Base-by-base conservation (phyloP, 1,140 invertebrate species). In the Planococcus citri region DNA sequence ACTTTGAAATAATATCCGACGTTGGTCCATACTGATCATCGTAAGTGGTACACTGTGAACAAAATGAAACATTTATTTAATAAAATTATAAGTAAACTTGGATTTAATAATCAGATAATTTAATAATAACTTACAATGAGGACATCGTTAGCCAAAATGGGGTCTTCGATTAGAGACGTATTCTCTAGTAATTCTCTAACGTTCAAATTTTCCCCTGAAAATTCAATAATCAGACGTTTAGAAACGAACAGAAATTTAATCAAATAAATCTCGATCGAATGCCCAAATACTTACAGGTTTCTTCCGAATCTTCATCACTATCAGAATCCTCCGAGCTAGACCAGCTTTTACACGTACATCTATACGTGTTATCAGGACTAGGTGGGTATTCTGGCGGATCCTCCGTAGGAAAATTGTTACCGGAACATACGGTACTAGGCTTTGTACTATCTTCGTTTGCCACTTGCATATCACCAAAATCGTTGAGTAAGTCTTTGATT, bases 1-100 rank as follows among this genome's bases (percentile, higher is more conserved):
- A 88, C 85, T 82, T 82, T 81, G 86, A 88, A 57, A 90, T 86
- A 29, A 85, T 81, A 79, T 92, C 88, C 72, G 85, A 82, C 76
- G 88, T 81, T 70, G 86, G 85, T 70, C 90, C 90, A 80, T 92
- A 92, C 71, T 85, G 80, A 75, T 88, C 85, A 78, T 91, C 89
- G 78, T 17, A 9, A 84, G 82, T 64, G 60, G 25, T 64, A 21
- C 25, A 64, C 60, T 25, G 22, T n/a, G n/a, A n/a, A n/a, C 21
- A 64, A 64, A 64, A 64, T 64, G 17, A 64, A 37, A n/a, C n/a
- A n/a, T n/a, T n/a, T n/a, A n/a, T n/a, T n/a, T n/a, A n/a, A n/a
- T n/a, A n/a, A n/a, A n/a, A n/a, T n/a, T n/a, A n/a, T n/a, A n/a
- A n/a, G n/a, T n/a, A n/a, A n/a, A n/a, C n/a, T n/a, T n/a, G n/a